These are phyloP conservation scores for Cirrhinus molitorella DNA, from an alignment of 2,797 vertebrate species.

Conservation along the genomic window DNA sequence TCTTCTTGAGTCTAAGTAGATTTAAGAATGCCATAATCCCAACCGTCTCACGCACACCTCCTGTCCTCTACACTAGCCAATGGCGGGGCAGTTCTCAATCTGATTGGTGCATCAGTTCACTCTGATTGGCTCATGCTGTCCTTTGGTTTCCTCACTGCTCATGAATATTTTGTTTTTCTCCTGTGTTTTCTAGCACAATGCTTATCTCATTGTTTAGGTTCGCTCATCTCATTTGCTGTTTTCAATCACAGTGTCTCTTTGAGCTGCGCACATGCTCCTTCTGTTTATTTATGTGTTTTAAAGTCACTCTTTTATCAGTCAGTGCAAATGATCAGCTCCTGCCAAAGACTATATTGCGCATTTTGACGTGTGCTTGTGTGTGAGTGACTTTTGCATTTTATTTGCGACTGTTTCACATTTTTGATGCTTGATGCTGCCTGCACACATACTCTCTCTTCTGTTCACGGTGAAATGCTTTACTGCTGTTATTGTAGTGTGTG, in stretches of 20 bases:
- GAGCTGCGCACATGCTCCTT: not conserved
- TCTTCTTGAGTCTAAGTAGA: slow-evolving; percentile 25
- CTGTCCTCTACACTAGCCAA: slow-evolving; percentile 12
- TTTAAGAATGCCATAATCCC: slow-evolving; percentile 54
- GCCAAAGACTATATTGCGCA: not conserved
- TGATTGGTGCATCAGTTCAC: not conserved
- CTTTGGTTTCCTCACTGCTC: slow-evolving; percentile 10
- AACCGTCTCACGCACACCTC: slow-evolving; percentile 46
- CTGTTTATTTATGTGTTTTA: not conserved
- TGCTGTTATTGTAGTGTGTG: not conserved
- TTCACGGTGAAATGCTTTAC: slow-evolving; percentile 6
- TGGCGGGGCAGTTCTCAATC: not conserved
- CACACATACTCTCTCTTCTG: not conserved
- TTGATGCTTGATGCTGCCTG: no score
- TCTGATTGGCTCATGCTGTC: slow-evolving; percentile 24
- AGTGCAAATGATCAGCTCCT: not conserved
- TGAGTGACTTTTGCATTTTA: not conserved
- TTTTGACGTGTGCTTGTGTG: slow-evolving; percentile 12
- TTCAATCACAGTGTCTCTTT: not conserved
- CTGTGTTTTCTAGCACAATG: not conserved
- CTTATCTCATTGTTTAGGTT: slow-evolving; percentile 13
- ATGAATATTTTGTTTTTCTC: not conserved
- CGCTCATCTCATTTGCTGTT: not conserved
- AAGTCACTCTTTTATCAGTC: not conserved
- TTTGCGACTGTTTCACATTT: slow-evolving; percentile 2